phyloP scores from a whole-genome alignment of 2,888 invertebrate genomes.

The Blastobasis lacticolella region DNA sequence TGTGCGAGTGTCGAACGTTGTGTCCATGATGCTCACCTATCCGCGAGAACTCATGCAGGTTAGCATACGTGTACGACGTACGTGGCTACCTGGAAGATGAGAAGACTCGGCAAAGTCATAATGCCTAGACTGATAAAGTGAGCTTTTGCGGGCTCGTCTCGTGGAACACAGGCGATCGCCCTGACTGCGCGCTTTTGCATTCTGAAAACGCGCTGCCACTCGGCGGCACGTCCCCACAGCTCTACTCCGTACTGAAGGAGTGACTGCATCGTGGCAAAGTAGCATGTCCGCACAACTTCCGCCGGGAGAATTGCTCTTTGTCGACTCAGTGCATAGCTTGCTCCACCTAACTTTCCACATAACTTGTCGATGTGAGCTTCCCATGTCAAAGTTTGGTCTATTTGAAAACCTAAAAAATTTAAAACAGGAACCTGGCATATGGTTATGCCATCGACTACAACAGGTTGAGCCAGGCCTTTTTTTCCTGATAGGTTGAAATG shows the following conservation, averaged over 20 bases:
- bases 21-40: no score
- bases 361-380: background rate
- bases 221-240: conserved; percentile 1
- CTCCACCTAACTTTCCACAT: background rate
- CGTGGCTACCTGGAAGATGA: background rate
- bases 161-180: background rate
- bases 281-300: background rate
- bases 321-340: background rate
- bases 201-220: background rate
- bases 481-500: background rate
- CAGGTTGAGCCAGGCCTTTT: background rate
- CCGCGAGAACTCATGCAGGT: no score
- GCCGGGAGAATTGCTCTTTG: background rate
- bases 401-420: background rate
- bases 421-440: background rate
- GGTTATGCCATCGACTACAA: background rate
- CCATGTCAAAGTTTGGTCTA: background rate
- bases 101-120: background rate
- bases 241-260: background rate
- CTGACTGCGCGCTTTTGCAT: background rate
- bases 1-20: no score
- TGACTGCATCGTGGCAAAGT: background rate
- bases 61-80: no score
- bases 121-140: background rate
- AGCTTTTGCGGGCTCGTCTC: background rate